Percentiles rank a stretch among this genome's conserved stretches.
phyloP scores from a whole-genome alignment of 2,888 invertebrate species.

The Argynnis bischoffii region DNA sequence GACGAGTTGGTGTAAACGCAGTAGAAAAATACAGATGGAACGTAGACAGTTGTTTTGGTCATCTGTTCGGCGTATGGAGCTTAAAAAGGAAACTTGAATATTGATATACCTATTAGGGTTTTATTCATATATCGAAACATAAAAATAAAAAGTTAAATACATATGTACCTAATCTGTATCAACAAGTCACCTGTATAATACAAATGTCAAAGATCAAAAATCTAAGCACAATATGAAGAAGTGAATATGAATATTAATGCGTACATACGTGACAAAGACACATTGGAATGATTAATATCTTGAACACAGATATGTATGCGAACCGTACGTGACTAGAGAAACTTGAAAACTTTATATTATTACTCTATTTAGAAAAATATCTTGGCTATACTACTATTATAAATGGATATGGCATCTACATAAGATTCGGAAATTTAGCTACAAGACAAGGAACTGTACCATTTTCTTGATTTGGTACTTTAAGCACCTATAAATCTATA shows the following conservation, averaged over 20 bases:
- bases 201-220: conserved; percentile 20
- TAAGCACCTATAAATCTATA: conserved; percentile 28
- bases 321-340: conserved; percentile 59
- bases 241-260: conserved; percentile 5
- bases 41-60: too few species aligned
- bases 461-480: conserved; percentile 24
- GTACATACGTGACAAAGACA: conserved; percentile 42
- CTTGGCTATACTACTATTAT: conserved; percentile 21
- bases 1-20: neutral
- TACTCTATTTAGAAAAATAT: conserved; percentile 31
- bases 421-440: conserved; percentile 23
- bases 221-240: conserved; percentile 13
- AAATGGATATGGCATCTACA: conserved; percentile 25
- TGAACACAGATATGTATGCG: conserved; percentile 68
- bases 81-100: too few species aligned
- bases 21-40: too few species aligned
- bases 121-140: too few species aligned
- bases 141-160: too few species aligned
- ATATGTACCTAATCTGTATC: neutral
- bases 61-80: too few species aligned
- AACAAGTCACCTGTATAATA: conserved; percentile 13
- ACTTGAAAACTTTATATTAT: conserved; percentile 31
- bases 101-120: too few species aligned
- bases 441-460: conserved; percentile 20
- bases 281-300: conserved; percentile 74